These are phyloP conservation scores for Chloroceryle aenea DNA, from an alignment of 2,113 vertebrate genomes.

Conservation along the genomic window DNA sequence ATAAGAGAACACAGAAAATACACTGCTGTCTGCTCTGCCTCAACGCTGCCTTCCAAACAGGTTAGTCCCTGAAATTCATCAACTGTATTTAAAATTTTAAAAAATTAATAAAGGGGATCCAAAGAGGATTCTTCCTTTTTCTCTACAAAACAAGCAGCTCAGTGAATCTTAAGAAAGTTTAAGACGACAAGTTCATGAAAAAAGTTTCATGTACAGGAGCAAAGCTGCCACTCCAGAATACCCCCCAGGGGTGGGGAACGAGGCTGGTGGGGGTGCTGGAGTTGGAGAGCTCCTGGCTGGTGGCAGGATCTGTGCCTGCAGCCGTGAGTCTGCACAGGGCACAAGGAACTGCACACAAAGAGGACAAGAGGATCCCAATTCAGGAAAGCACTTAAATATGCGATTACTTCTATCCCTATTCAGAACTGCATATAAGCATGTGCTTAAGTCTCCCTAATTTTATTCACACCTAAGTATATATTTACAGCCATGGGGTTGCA, in stretches of 20 bases:
- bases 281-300: background rate
- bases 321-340: background rate
- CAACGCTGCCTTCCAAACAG: background rate
- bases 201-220: background rate
- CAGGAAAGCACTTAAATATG: background rate
- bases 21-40: background rate
- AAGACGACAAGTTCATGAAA: background rate
- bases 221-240: background rate
- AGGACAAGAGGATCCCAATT: background rate
- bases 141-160: background rate
- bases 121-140: background rate
- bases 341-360: background rate
- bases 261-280: background rate
- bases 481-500: background rate
- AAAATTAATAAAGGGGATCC: background rate
- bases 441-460: background rate
- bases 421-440: background rate
- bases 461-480: background rate
- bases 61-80: background rate
- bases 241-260: accelerated
- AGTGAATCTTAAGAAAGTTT: background rate
- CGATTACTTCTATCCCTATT: background rate
- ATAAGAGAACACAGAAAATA: background rate
- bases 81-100: background rate
- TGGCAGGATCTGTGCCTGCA: background rate